Conservation (phyloP, 2,113 vertebrate genomes). For the Pipra filicauda region DNA sequence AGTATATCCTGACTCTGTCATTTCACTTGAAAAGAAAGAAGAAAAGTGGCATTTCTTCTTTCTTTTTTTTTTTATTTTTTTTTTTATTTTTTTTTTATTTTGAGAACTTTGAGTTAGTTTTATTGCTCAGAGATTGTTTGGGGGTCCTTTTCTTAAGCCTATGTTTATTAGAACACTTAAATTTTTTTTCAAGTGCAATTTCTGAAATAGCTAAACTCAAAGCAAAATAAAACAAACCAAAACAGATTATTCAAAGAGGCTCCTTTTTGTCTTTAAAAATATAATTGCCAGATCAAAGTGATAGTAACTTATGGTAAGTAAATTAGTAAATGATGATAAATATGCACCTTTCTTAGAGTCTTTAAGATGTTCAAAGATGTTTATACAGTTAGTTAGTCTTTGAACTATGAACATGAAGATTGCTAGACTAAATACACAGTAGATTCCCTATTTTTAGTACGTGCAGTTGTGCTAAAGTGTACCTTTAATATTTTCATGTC, state of each 20-base stretch:
- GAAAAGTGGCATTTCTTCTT: not conserved
- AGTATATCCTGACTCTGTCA: not conserved
- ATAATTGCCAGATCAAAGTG: not conserved
- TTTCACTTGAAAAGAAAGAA: not conserved
- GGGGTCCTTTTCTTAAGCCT: not conserved
- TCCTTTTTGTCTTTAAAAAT: not conserved
- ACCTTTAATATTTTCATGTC: not conserved
- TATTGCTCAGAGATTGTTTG: not conserved
- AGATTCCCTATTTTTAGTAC: not conserved
- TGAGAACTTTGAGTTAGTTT: not conserved
- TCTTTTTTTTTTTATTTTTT: not conserved
- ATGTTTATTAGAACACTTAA: not conserved
- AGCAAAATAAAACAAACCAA: not conserved
- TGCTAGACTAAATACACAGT: not conserved
- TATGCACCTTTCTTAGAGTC: not conserved
- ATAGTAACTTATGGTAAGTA: not conserved
- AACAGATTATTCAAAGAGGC: not conserved
- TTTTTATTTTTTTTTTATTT: not conserved
- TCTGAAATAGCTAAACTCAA: not conserved
- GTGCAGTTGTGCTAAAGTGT: rapidly evolving
- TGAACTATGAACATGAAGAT: not conserved
- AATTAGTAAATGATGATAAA: not conserved
- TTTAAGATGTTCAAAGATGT: not conserved
- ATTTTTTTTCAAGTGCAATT: not conserved
- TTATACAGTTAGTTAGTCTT: not conserved